Percentiles rank a stretch among this genome's conserved stretches.
Evolutionary conservation across 1,140 invertebrate genomes (phyloP).

Genomic region (Meloidogyne floridensis): DNA sequence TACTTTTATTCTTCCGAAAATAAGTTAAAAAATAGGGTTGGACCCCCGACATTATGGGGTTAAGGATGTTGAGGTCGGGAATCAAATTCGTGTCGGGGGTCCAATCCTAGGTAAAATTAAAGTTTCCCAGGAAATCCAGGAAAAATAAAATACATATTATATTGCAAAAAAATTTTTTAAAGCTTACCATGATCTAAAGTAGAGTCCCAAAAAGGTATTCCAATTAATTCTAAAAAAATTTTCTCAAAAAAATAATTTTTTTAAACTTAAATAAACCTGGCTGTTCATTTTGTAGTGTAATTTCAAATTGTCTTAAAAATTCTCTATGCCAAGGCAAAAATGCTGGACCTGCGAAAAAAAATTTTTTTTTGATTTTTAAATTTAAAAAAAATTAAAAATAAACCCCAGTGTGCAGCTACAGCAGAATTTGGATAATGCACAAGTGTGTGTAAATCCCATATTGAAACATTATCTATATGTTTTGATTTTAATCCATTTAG

Average conservation of each 20-base stretch:
- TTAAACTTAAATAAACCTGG: conserved; percentile 38
- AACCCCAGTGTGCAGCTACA: conserved; percentile 63
- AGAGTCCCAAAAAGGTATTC: conserved; percentile 66
- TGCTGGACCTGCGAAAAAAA: conserved; percentile 41
- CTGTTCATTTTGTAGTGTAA: conserved; percentile 59
- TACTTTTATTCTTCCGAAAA: background rate
- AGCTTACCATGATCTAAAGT: conserved; percentile 61
- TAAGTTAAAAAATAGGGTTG: too few relatives aligned
- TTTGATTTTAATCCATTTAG: conserved; percentile 61
- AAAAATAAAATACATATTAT: too few relatives aligned
- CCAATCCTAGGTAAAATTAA: too few relatives aligned
- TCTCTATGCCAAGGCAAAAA: conserved; percentile 63
- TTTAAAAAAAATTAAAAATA: conserved; percentile 1
- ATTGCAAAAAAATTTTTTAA: too few relatives aligned
- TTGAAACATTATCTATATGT: conserved; percentile 60
- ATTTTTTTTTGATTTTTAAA: background rate
- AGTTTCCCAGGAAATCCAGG: too few relatives aligned
- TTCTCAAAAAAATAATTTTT: background rate
- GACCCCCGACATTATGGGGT: too few relatives aligned
- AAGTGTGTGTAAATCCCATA: conserved; percentile 59
- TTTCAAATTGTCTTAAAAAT: conserved; percentile 62
- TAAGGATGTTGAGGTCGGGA: too few relatives aligned
- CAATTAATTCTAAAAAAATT: conserved; percentile 1
- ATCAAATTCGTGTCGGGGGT: too few relatives aligned
- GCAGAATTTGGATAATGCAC: conserved; percentile 65